Evolutionary conservation across 1,140 invertebrate species (phyloP).

Genomic region (Drosophila bocki): DNA sequence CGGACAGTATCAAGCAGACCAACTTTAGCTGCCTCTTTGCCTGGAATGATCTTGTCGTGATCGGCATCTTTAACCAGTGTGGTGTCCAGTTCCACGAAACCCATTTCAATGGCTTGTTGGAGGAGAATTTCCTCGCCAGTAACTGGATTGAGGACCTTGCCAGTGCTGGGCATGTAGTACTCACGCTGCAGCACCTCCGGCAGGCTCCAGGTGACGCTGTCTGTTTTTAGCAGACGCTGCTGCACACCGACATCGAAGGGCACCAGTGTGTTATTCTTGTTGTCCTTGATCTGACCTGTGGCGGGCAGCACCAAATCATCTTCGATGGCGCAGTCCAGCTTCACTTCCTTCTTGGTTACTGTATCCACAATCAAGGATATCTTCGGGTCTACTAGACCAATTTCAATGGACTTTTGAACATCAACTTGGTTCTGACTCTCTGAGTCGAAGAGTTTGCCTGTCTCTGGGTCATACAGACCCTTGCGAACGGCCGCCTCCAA

Average conservation of each 20-base stretch:
- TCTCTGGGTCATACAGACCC: constrained; percentile 89
- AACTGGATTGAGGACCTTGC: constrained; percentile 92
- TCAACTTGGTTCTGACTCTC: constrained; percentile 89
- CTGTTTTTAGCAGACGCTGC: constrained; percentile 89
- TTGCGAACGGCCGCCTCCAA: constrained; percentile 91
- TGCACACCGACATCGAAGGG: constrained; percentile 90
- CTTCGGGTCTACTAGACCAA: constrained; percentile 92
- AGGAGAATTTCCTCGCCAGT: constrained; percentile 91
- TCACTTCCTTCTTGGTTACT: constrained; percentile 88
- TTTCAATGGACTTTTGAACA: constrained; percentile 91
- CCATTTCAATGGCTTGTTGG: constrained; percentile 89
- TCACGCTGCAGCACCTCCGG: constrained; percentile 92
- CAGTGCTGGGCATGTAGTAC: constrained; percentile 91
- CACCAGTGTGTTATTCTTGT: constrained; percentile 88
- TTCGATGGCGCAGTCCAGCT: constrained; percentile 89
- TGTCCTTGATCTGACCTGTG: constrained; percentile 89
- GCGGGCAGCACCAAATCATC: constrained; percentile 89
- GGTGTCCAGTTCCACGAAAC: constrained; percentile 89
- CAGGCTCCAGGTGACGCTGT: constrained; percentile 89
- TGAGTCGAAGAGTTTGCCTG: constrained; percentile 90
- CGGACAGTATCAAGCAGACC: constrained; percentile 90
- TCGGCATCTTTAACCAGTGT: constrained; percentile 91
- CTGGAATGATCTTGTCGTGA: constrained; percentile 88
- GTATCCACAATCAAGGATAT: constrained; percentile 93
- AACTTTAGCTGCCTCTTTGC: constrained; percentile 89